phyloP scores from a whole-genome alignment of 2,797 vertebrate genomes.

The Margarornis squamiger region DNA sequence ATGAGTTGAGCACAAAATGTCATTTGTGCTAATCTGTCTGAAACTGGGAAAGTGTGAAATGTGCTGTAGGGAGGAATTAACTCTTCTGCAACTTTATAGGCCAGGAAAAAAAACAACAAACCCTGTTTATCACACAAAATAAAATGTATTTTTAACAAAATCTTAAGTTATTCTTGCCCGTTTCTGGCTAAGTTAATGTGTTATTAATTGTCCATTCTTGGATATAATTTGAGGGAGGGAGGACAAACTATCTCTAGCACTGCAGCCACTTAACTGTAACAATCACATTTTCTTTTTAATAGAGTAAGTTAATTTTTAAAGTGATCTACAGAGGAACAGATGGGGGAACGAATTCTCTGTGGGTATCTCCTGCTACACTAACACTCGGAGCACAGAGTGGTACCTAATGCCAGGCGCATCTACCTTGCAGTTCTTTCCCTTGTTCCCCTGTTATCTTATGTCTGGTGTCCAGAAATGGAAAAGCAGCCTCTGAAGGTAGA shows the following conservation, averaged over 20 bases:
- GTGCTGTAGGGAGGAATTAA: constrained; percentile 23
- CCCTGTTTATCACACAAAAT: constrained; percentile 2
- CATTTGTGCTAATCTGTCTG: constrained; percentile 52
- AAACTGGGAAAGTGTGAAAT: constrained; percentile 58
- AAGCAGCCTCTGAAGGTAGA: constrained; percentile 22
- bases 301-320: constrained; percentile 53
- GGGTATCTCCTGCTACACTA: background rate
- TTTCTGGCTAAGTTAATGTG: background rate
- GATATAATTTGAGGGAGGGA: background rate
- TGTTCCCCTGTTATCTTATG: background rate
- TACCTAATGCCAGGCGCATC: background rate
- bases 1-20: constrained; percentile 21
- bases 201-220: background rate
- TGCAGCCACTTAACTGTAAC: constrained; percentile 46
- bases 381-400: rapidly evolving
- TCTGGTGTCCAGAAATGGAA: background rate
- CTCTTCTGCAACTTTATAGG: constrained; percentile 17
- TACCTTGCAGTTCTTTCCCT: background rate
- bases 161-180: background rate
- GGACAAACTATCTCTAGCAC: constrained; percentile 19
- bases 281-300: constrained; percentile 61
- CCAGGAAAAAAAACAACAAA: background rate
- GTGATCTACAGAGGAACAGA: constrained; percentile 57
- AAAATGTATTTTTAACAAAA: background rate
- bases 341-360: constrained; percentile 21